Base-by-base conservation (phyloP, 1,140 invertebrate genomes). In the Drosophila serrata region DNA sequence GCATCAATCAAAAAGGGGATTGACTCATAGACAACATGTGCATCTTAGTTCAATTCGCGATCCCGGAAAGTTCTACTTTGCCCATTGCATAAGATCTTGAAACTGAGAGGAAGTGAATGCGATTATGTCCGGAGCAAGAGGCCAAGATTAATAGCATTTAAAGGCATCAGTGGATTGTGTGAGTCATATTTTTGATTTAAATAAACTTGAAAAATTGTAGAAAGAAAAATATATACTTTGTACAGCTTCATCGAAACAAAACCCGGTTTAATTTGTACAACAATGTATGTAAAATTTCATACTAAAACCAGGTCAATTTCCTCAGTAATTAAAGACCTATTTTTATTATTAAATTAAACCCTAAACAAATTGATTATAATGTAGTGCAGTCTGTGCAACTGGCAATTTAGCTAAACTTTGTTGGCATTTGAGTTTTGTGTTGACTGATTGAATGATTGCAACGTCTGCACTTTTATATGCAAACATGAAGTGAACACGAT, bases 381-480 rank as follows among this genome's bases (percentile, higher is more conserved):
- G 33, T 24, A 31, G 22, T 31, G 49, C 35, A 56, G 33, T 27
- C 29, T 46, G 70, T 64, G 35, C 45, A 40, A 43, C 31, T 46
- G 12, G 19, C 56, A 63, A 75, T 75, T 76, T 65, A 15, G 24
- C 27, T 37, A 39, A 45, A 35, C 33, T 58, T 63, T 75, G 33
- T 33, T 59, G 68, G 45, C 76, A 65, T 48, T 27, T 57, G 27
- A 51, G 39, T 40, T 56, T 59, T 65, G 59, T 73, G 69, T 51
- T 79, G 76, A 79, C 63, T 79, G 76, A 73, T 53, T 53, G 75
- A 77, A 35, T 42, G 35, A 79, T 39, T 59, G 53, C 57, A 37
- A 33, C 40, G 27, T 43, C 45, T 56, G 62, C 62, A 61, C 24
- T 68, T 68, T 82, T 62, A 45, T 55, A 59, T 58, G 67, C 65